phyloP scores from a whole-genome alignment of 2,888 invertebrate genomes.

The Itoplectis maculator region DNA sequence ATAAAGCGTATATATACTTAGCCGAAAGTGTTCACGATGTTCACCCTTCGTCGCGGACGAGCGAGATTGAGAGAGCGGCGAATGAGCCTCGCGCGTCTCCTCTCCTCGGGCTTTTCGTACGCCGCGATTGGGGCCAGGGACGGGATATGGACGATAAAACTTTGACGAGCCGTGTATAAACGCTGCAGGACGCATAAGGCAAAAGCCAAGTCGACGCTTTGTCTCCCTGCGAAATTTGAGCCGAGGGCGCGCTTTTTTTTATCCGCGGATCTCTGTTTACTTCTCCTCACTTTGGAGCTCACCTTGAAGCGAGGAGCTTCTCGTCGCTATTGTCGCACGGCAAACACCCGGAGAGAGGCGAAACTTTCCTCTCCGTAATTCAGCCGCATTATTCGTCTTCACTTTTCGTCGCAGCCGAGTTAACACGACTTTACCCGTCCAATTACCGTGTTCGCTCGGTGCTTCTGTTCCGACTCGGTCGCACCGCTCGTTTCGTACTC shows the following conservation, averaged over 20 bases:
- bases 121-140: not conserved
- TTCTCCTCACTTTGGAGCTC: not conserved
- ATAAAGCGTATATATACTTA: conserved; percentile 16
- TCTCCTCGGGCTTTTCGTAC: not conserved
- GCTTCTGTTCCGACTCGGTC: not conserved
- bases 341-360: not conserved
- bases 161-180: conserved; percentile 1
- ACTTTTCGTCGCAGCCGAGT: not conserved
- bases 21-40: too few relatives aligned
- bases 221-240: not conserved
- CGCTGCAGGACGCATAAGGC: not conserved
- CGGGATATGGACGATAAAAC: not conserved
- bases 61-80: not conserved
- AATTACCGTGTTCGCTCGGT: not conserved
- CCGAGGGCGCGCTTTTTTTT: not conserved
- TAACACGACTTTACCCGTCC: conserved; percentile 1
- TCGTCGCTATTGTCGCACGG: conserved; percentile 11
- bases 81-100: not conserved
- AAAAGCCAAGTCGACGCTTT: not conserved
- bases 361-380: conserved; percentile 6
- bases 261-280: not conserved
- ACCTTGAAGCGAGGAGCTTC: not conserved
- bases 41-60: conserved; percentile 28
- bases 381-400: not conserved
- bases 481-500: not conserved